Base-by-base conservation (phyloP, 2,113 vertebrate species). In the Synchiropus splendidus region DNA sequence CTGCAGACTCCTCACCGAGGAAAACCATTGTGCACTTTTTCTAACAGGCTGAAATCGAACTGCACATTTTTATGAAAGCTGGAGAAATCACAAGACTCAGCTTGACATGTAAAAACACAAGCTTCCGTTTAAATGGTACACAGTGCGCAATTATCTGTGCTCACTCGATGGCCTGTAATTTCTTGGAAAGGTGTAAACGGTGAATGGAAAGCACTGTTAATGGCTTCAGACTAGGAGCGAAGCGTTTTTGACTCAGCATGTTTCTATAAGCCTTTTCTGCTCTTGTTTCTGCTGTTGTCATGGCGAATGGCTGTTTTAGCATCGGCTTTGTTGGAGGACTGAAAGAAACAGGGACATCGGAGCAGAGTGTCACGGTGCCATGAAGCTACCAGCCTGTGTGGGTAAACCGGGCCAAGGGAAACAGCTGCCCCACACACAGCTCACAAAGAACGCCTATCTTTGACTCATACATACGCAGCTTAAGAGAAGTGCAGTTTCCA, bases 351-450 rank as follows among this genome's bases (percentile, higher is more conserved):
- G 45, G n/a, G 42, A 52, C 21, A 30, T 12, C 58, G 47, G 54
- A 67, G 15, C 74, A 61, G 61, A 33, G 51, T 54, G 61, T 52
- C 61, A 45, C 63, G 64, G 71, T 67, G 46, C 61, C 6, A 34
- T 39, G 27, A 59, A 64, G 47, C 52, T 42, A 54, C 49, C 41
- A 32, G 58, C 45, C 73, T 49, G 59, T 36, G 31, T 4, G 54
- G 49, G 38, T 21, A 18, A 58, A 69, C 31, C 13, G 12, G 42
- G 63, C 67, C 70, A 73, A 73, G 45, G 55, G 57, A 51, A 67
- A 63, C 77, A 75, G 72, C 69, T 73, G 71, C 73, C 58, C 71
- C 48, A 41, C 58, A 41, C 47, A 51, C 53, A n/a, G 43, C 54
- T 40, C 45, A 63, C 61, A 67, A 69, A 69, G 61, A 50, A 5